Evolutionary conservation across 1,140 invertebrate species (phyloP).

Genomic region (Ips typographus): DNA sequence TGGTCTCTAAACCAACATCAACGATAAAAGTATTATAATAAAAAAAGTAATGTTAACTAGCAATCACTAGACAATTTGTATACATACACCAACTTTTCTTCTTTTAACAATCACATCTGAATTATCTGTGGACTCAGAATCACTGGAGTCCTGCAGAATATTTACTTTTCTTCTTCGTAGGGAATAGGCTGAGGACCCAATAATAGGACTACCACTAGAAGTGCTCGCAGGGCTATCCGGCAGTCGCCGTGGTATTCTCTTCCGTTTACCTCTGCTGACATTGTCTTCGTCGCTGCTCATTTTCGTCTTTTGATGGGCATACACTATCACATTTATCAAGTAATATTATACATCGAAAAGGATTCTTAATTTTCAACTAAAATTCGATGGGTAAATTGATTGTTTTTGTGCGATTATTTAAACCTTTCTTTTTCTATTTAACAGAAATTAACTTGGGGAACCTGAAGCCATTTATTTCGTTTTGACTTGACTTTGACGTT

Average conservation of each 20-base stretch:
- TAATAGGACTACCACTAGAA: conserved; percentile 45
- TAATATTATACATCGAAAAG: not conserved
- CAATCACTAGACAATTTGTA: not conserved
- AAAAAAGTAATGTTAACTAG: too few relatives aligned
- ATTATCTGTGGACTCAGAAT: conserved; percentile 39
- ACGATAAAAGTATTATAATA: too few relatives aligned
- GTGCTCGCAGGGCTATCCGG: conserved; percentile 34
- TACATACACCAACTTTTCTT: conserved; percentile 43
- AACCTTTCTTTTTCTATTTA: too few relatives aligned
- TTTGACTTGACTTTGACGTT: too few relatives aligned
- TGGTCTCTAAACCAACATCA: too few relatives aligned
- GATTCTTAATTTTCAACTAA: too few relatives aligned
- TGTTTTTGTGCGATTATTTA: too few relatives aligned
- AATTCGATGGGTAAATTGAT: too few relatives aligned
- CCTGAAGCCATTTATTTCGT: too few relatives aligned
- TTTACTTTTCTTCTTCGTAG: conserved; percentile 1
- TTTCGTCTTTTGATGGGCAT: conserved; percentile 11
- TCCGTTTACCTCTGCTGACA: conserved; percentile 34
- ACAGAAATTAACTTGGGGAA: too few relatives aligned
- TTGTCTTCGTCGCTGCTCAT: conserved; percentile 45
- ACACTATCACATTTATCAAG: not conserved
- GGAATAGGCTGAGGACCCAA: conserved; percentile 31
- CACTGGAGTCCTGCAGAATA: conserved; percentile 24
- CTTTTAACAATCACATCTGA: conserved; percentile 36
- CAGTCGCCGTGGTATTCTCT: conserved; percentile 35